Base-by-base conservation (phyloP, 1,140 invertebrate species). In the Antheraea pernyi region DNA sequence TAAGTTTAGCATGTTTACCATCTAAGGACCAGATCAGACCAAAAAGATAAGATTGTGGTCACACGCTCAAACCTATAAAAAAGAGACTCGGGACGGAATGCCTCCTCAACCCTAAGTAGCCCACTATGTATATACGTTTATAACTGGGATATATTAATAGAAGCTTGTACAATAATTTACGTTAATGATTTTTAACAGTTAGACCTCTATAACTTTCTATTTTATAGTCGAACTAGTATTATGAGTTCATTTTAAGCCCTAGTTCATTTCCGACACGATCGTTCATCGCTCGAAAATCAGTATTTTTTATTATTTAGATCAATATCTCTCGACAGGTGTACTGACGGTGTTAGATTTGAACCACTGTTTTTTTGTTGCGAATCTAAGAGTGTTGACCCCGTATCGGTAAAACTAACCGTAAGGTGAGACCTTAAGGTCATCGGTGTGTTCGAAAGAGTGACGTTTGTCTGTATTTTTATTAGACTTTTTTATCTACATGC, bases 381-480 rank as follows among this genome's bases (percentile, higher is more conserved):
- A 53, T 53, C 36, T 37, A n/a, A 65, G 37, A 48, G 11, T 46
- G 19, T 46, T 48, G 63, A 65, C 63, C 63, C 37, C 39, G 16
- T 46, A 65, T 64, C 62, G 62, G 37, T 46, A 19, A 19, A 63
- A 36, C 37, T 63, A 46, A 65, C 63, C 42, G 63, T 65, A 46
- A 46, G 63, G 37, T 61, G 62, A 16, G 63, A 65, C 63, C 63
- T 65, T 48, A 65, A 65, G 63, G 63, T 65, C 42, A 46, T 22
- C 46, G 10, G 16, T 16, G 30, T 63, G 22, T 37, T 63, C 7
- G 13, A 61, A 61, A 63, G 19, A 36, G 59, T 22, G 19, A 61
- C 7, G 8, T 63, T 53, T 53, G 46, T 53, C 46, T 53, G 46
- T 13, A 16, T n/a, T 53, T 53, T 53, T 53, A 53, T 53, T 53